These are phyloP conservation scores for Hepsetus odoe DNA, from an alignment of 2,113 vertebrate genomes.

Conservation along the genomic window DNA sequence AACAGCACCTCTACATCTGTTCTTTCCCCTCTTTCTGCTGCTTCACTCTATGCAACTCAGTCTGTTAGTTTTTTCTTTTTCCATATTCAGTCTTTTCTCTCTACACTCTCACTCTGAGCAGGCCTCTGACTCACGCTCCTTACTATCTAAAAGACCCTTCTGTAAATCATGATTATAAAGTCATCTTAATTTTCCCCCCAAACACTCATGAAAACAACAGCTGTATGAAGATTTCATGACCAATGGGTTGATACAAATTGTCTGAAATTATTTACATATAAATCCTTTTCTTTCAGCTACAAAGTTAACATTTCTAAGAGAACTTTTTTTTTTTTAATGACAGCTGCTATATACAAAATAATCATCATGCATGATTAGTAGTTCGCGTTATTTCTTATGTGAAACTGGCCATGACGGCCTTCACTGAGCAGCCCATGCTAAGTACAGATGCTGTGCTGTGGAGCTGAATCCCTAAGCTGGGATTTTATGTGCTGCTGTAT, in stretches of 20 bases:
- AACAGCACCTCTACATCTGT: conserved; percentile 25
- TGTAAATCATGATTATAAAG: no score
- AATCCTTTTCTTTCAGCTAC: background rate
- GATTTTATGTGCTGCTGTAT: conserved; percentile 10
- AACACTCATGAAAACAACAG: no score
- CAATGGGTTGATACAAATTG: no score
- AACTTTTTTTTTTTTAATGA: background rate
- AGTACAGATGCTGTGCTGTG: background rate
- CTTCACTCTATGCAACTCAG: background rate
- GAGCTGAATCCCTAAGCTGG: conserved; percentile 11
- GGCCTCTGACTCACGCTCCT: background rate
- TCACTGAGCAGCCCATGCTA: background rate
- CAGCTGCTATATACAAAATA: background rate
- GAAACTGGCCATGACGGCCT: background rate
- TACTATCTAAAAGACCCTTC: background rate
- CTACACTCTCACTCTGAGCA: background rate
- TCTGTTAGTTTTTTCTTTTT: background rate
- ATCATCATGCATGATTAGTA: background rate
- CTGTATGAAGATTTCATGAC: no score
- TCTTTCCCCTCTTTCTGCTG: background rate
- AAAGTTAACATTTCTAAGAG: background rate
- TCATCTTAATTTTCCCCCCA: no score
- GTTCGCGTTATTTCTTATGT: background rate
- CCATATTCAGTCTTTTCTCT: conserved; percentile 1
- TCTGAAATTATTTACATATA: no score